Conservation (phyloP, 2,888 invertebrate genomes). For the Drosophila neutralis region DNA sequence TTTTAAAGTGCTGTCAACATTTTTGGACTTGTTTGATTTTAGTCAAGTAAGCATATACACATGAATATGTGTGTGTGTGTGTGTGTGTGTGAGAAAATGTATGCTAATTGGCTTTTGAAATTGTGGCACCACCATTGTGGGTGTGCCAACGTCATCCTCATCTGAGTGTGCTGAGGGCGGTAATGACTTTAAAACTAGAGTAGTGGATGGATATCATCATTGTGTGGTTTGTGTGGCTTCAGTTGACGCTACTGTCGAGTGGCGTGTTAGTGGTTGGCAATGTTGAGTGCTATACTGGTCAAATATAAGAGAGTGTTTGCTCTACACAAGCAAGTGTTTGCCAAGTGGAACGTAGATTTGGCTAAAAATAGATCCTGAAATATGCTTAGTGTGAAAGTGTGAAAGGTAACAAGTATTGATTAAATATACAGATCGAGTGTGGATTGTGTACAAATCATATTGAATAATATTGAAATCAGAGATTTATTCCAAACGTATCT, state of each 20-base stretch:
- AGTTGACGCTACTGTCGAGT: conserved; percentile 25
- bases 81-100: conserved; percentile 60
- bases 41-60: conserved; percentile 34
- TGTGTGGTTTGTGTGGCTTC: conserved; percentile 51
- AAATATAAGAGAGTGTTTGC: conserved; percentile 1
- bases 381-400: not conserved
- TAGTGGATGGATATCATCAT: conserved; percentile 35
- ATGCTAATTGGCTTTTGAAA: conserved; percentile 80
- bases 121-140: conserved; percentile 46
- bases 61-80: conserved; percentile 5
- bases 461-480: no score
- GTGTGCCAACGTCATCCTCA: conserved; percentile 15
- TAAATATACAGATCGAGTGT: not conserved
- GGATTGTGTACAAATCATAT: not conserved
- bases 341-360: conserved; percentile 5
- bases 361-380: not conserved
- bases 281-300: conserved; percentile 33
- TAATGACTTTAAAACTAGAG: conserved; percentile 60
- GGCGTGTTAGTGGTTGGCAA: conserved; percentile 41
- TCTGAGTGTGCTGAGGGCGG: conserved; percentile 26
- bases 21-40: conserved; percentile 74
- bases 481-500: no score
- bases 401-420: not conserved
- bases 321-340: conserved; percentile 4
- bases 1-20: conserved; percentile 72